phyloP scores from a whole-genome alignment of 2,888 invertebrate species.

The Rambutsinella grinnellia region DNA sequence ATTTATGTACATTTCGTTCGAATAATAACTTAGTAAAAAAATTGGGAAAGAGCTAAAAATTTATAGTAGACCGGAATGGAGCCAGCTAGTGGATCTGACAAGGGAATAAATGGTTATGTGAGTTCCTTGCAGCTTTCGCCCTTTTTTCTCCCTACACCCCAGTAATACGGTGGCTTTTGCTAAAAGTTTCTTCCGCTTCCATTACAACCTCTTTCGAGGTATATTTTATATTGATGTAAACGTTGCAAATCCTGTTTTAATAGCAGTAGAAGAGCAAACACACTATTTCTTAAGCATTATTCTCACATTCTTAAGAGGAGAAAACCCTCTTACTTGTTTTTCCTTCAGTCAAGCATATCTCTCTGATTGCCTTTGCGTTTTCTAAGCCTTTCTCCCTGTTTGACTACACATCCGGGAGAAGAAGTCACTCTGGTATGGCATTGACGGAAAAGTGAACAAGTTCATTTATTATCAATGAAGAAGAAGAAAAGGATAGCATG shows the following conservation, averaged over 20 bases:
- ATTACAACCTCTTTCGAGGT: slow-evolving; percentile 12
- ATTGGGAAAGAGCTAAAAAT: slow-evolving; percentile 1
- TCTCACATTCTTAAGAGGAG: slow-evolving; percentile 27
- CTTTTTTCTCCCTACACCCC: too few species aligned
- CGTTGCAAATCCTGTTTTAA: slow-evolving; percentile 32
- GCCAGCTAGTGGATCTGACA: slow-evolving; percentile 50
- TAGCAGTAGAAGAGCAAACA: slow-evolving; percentile 19
- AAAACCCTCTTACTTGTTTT: too few species aligned
- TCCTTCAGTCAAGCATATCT: too few species aligned
- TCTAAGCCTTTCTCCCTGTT: too few species aligned
- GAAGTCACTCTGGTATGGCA: slow-evolving; percentile 32
- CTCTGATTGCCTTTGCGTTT: too few species aligned
- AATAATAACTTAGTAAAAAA: background rate
- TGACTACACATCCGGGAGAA: background rate
- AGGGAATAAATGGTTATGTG: slow-evolving; percentile 52
- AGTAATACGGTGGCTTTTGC: too few species aligned
- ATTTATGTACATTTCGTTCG: too few species aligned
- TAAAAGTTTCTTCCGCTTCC: too few species aligned
- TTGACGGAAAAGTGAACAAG: slow-evolving; percentile 39
- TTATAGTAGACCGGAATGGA: slow-evolving; percentile 23
- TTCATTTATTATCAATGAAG: slow-evolving; percentile 37
- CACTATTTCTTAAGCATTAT: slow-evolving; percentile 18
- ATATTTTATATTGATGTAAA: slow-evolving; percentile 11
- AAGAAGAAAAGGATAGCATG: slow-evolving; percentile 20
- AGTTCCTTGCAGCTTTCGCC: slow-evolving; percentile 5